phyloP scores from a whole-genome alignment of 2,888 invertebrate species.

The Rotaria magnacalcarata region DNA sequence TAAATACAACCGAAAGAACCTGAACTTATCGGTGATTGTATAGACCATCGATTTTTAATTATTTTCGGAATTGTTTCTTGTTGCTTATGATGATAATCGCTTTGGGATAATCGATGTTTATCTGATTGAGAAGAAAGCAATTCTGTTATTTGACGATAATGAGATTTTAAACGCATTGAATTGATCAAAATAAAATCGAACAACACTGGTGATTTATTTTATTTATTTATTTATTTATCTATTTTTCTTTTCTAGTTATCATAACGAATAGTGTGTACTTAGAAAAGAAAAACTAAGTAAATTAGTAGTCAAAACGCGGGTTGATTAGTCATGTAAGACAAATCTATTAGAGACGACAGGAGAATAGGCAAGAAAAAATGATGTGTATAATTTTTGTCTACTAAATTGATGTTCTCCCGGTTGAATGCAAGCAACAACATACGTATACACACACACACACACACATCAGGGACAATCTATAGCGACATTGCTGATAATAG shows the following conservation, averaged over 20 bases:
- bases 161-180: constrained; percentile 4
- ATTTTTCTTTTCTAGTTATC: too few relatives aligned
- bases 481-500: constrained; percentile 12
- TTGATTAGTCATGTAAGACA: not conserved
- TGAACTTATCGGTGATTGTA: not conserved
- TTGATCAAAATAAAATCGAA: not conserved
- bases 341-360: not conserved
- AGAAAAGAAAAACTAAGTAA: not conserved
- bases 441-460: too few relatives aligned
- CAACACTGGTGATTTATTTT: not conserved
- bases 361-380: not conserved
- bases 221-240: not conserved
- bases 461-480: not conserved
- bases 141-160: constrained; percentile 5
- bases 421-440: not conserved
- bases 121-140: not conserved
- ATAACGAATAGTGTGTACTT: too few relatives aligned
- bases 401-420: constrained; percentile 1
- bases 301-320: not conserved
- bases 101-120: not conserved
- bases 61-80: not conserved
- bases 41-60: constrained; percentile 8
- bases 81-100: not conserved
- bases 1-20: constrained; percentile 12
- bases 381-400: not conserved